Conservation (phyloP, 2,797 vertebrate genomes). For the Eleutherodactylus coqui region DNA sequence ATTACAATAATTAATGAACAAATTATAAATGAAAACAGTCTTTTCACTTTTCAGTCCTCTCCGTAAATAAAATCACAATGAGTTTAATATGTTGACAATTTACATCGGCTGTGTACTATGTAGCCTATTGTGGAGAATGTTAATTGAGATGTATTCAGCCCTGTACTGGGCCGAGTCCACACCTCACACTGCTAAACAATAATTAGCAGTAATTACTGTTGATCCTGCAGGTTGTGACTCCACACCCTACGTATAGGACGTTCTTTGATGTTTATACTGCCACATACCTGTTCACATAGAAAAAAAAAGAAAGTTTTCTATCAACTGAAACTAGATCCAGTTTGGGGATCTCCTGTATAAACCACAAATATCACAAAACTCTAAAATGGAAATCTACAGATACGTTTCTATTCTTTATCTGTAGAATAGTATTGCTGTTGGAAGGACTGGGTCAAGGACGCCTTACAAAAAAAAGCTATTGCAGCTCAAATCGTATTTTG, state of each 20-base stretch:
- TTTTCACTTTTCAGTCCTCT: slow-evolving; percentile 24
- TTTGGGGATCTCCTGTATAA: background rate
- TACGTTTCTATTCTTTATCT: background rate
- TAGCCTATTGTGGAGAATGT: background rate
- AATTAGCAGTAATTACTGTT: slow-evolving; percentile 28
- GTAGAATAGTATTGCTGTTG: background rate
- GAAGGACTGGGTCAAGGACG: too few relatives aligned
- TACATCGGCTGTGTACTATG: slow-evolving; percentile 19
- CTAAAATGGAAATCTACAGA: background rate
- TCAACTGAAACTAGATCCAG: background rate
- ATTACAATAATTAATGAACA: slow-evolving; percentile 59
- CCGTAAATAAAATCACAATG: slow-evolving; percentile 38
- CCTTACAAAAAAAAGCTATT: too few relatives aligned
- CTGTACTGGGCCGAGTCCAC: background rate
- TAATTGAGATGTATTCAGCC: slow-evolving; percentile 9
- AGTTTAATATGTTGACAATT: slow-evolving; percentile 32
- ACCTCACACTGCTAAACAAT: slow-evolving; percentile 22
- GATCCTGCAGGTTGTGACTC: slow-evolving; percentile 3
- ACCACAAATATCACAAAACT: background rate
- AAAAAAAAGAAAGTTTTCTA: background rate
- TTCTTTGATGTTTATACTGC: too few relatives aligned
- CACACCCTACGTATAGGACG: background rate
- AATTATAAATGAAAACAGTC: slow-evolving; percentile 47
- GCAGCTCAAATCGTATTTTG: too few relatives aligned
- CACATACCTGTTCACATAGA: background rate